Evolutionary conservation across 2,113 vertebrate genomes (phyloP).

Genomic region (Zosterops hypoxanthus): DNA sequence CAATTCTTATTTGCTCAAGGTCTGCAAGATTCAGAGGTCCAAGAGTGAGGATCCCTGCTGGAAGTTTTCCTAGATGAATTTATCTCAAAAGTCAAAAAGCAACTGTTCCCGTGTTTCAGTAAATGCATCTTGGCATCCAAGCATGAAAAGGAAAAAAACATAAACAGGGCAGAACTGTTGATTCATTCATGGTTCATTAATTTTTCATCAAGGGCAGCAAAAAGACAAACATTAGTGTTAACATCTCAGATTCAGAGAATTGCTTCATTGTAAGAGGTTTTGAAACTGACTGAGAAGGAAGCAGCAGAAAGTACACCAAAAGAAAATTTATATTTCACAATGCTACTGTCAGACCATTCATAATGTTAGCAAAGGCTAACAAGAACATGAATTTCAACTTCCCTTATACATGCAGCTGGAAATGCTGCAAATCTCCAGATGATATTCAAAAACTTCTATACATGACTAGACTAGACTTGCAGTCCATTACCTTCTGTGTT

Average conservation of each 20-base stretch:
- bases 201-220: slow-evolving; percentile 33
- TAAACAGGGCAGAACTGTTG: not conserved
- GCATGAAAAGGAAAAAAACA: not conserved
- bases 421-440: not conserved
- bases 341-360: not conserved
- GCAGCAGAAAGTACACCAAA: not conserved
- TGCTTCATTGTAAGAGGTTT: not conserved
- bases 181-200: slow-evolving; percentile 34
- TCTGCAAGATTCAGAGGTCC: not conserved
- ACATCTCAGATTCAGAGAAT: not conserved
- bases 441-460: not conserved
- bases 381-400: not conserved
- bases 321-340: not conserved
- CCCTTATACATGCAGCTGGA: not conserved
- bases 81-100: slow-evolving; percentile 3
- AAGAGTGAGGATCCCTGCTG: not conserved
- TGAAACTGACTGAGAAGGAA: not conserved
- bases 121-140: not conserved
- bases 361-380: not conserved
- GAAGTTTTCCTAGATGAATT: not conserved
- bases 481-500: not conserved
- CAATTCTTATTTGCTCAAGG: not conserved
- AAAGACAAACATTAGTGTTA: slow-evolving; percentile 30
- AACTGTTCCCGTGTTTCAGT: not conserved
- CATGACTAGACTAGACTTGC: not conserved